phyloP scores from a whole-genome alignment of 37 sponge, comb jelly and placozoan species.

The Ephydatia muelleri region DNA sequence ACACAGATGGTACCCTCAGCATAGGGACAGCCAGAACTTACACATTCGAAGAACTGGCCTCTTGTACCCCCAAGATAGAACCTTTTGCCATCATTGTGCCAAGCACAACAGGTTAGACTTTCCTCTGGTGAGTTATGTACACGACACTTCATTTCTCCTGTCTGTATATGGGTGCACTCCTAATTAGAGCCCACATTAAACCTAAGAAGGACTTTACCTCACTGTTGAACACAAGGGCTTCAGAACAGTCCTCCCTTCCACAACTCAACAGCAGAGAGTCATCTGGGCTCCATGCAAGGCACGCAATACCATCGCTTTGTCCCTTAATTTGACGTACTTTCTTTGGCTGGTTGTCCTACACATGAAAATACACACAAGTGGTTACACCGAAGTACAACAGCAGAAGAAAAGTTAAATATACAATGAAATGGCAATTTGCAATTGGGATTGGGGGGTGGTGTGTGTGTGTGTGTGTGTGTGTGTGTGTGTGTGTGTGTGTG shows the following conservation, averaged over 20 bases:
- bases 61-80: slow-evolving; percentile 89
- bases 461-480: no score
- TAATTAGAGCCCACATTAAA: background rate
- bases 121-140: slow-evolving; percentile 84
- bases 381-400: slow-evolving; percentile 21
- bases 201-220: slow-evolving; percentile 41
- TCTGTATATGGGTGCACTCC: slow-evolving; percentile 24
- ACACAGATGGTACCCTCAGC: background rate
- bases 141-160: slow-evolving; percentile 88
- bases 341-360: slow-evolving; percentile 39
- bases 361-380: background rate
- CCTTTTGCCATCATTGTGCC: slow-evolving; percentile 72
- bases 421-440: background rate
- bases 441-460: no score
- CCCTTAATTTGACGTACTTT: slow-evolving; percentile 55
- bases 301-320: slow-evolving; percentile 70
- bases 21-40: slow-evolving; percentile 27
- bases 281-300: slow-evolving; percentile 92
- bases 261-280: slow-evolving; percentile 83
- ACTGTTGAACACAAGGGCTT: slow-evolving; percentile 72
- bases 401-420: background rate
- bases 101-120: slow-evolving; percentile 82
- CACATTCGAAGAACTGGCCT: slow-evolving; percentile 97
- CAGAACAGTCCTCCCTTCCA: slow-evolving; percentile 88
- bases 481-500: slow-evolving; percentile 13